These are phyloP conservation scores for Patella caerulea DNA, from an alignment of 2,888 invertebrate species.

Conservation along the genomic window DNA sequence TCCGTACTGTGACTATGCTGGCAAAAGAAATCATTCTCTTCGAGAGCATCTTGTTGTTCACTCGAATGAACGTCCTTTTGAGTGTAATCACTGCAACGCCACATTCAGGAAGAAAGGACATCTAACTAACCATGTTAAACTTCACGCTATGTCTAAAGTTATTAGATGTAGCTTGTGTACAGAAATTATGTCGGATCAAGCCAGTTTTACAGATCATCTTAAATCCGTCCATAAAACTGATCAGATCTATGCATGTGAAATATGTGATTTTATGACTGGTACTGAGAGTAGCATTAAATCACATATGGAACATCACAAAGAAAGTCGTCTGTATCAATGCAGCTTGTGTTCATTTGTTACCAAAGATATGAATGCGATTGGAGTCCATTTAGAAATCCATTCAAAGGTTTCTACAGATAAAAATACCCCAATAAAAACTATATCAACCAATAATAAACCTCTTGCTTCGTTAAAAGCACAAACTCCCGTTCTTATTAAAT, in stretches of 20 bases:
- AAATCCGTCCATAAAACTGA: conserved; percentile 54
- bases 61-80: conserved; percentile 64
- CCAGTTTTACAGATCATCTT: conserved; percentile 45
- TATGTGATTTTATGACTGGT: conserved; percentile 58
- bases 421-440: conserved; percentile 7
- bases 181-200: conserved; percentile 24
- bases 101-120: conserved; percentile 70
- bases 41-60: conserved; percentile 69
- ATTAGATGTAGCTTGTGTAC: conserved; percentile 28
- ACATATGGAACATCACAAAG: conserved; percentile 47
- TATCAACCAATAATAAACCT: conserved; percentile 15
- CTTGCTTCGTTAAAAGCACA: not conserved
- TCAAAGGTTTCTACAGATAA: not conserved
- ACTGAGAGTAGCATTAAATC: conserved; percentile 48
- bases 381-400: conserved; percentile 19
- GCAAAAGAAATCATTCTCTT: conserved; percentile 67
- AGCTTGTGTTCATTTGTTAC: conserved; percentile 28
- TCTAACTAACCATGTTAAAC: conserved; percentile 67
- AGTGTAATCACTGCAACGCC: conserved; percentile 67
- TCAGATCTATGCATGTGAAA: conserved; percentile 61
- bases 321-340: conserved; percentile 31
- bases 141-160: conserved; percentile 56
- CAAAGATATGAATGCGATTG: conserved; percentile 15
- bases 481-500: conserved; percentile 58
- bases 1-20: conserved; percentile 70